These are phyloP conservation scores for Drosophila austrosaltans DNA, from an alignment of 2,888 invertebrate species.

Conservation along the genomic window DNA sequence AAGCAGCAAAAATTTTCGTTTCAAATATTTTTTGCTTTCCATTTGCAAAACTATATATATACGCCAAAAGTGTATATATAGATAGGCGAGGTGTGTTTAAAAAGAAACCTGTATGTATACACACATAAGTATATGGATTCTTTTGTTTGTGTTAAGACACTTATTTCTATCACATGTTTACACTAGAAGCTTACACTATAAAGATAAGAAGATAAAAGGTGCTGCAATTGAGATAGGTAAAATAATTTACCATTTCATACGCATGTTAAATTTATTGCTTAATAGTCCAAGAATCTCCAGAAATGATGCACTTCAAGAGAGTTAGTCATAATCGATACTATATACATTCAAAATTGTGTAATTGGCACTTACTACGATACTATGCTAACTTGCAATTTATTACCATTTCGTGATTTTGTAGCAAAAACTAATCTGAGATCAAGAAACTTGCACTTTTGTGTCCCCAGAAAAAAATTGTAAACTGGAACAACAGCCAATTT, in stretches of 20 bases:
- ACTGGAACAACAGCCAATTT: too few species aligned
- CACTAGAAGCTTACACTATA: neutral
- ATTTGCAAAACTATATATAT: constrained; percentile 32
- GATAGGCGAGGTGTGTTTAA: constrained; percentile 9
- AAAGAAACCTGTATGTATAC: neutral
- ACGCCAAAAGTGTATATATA: constrained; percentile 22
- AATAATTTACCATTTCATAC: neutral
- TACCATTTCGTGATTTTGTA: too few species aligned
- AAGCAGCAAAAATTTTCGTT: constrained; percentile 10
- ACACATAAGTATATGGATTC: too few species aligned
- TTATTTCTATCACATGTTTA: neutral
- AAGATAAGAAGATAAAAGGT: neutral
- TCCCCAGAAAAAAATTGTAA: too few species aligned
- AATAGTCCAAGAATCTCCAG: too few species aligned
- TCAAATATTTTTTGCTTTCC: constrained; percentile 33
- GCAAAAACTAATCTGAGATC: too few species aligned
- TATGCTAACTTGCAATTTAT: too few species aligned
- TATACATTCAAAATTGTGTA: too few species aligned
- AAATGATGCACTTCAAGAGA: too few species aligned
- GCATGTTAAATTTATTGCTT: neutral
- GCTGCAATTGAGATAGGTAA: neutral
- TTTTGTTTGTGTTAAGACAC: neutral
- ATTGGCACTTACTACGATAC: too few species aligned
- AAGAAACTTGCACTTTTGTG: too few species aligned
- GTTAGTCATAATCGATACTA: too few species aligned